These are phyloP conservation scores for Ormyrus labotus DNA, from an alignment of 2,888 invertebrate genomes.

Conservation along the genomic window DNA sequence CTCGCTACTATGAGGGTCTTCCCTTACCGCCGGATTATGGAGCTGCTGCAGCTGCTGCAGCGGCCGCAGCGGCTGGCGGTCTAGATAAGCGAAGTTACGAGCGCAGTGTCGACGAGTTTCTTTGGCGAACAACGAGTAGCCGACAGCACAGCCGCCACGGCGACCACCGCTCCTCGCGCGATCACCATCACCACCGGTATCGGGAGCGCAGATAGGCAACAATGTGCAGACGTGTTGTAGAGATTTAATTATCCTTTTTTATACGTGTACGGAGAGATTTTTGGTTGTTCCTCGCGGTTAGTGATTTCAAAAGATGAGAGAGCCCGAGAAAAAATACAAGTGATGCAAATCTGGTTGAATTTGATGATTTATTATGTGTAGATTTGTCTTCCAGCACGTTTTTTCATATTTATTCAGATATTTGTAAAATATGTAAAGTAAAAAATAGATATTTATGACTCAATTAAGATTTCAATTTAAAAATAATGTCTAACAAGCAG, in stretches of 20 bases:
- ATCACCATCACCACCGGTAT: constrained; percentile 79
- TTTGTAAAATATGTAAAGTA: no score
- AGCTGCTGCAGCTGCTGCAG: constrained; percentile 68
- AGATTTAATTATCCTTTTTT: constrained; percentile 2
- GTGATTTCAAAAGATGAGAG: no score
- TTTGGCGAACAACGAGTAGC: constrained; percentile 87
- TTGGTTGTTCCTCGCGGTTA: neutral
- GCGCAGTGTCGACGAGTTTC: constrained; percentile 91
- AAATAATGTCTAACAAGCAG: no score
- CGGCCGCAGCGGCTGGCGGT: constrained; percentile 77
- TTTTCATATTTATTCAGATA: no score
- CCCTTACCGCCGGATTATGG: constrained; percentile 87
- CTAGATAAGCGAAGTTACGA: constrained; percentile 90
- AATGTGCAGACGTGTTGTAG: neutral
- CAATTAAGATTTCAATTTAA: no score
- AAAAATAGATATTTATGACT: no score
- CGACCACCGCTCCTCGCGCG: constrained; percentile 77
- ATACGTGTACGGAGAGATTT: neutral
- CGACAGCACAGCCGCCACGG: constrained; percentile 74
- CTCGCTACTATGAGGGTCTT: constrained; percentile 87
- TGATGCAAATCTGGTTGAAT: no score
- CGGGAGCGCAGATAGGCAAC: constrained; percentile 79
- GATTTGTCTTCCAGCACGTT: neutral
- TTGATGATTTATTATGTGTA: neutral
- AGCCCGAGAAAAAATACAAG: no score